Evolutionary conservation across 2,113 vertebrate genomes (phyloP), one percentile per base, ranked within the genome.

Genomic region (Mugil cephalus): DNA sequence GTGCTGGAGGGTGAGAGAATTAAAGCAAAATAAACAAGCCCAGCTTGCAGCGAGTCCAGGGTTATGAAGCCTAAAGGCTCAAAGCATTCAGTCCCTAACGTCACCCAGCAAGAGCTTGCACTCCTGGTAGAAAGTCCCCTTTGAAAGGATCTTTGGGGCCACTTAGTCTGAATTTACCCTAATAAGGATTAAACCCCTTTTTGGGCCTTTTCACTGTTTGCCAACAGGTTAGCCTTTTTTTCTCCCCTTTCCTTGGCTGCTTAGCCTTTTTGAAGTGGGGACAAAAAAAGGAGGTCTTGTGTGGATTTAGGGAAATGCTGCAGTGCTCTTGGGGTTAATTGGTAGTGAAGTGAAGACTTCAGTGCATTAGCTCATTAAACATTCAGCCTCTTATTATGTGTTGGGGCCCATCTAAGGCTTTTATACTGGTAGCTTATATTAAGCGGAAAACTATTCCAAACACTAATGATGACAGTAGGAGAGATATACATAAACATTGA

Each of bases 151-250:
- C 94, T 95, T 95, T 95, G 92, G 93, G 94, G 94, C 94, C 94
- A 96, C 95, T 96, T 96, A 97, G 95, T 94, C 94, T 95, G 94
- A 96, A 95, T 96, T 96, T 95, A 96, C 94, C 94, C 95, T 98
- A 98, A 97, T 97, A 95, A 94, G 96, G 97, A 98, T 99, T 97
- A 98, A 96, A 95, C 90, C 93, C 92, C 69, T 92, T 93, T 96
- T 95, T 87, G 66, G 80, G 75, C 80, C 89, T 88, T 88, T 94
- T 93, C 95, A 93, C 86, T 95, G 96, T 97, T 96, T 96, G 96
- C 95, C 95, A 96, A 96, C 95, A 95, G 96, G 96, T 96, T 98
- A 96, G 96, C 94, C 95, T 96, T 97, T 96, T 96, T 96, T 94
- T 95, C 93, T 94, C 95, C 94, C 94, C 94, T 94, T 93, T 95